These are phyloP conservation scores for Channa maculata DNA, from an alignment of 2,113 vertebrate species.

Conservation along the genomic window DNA sequence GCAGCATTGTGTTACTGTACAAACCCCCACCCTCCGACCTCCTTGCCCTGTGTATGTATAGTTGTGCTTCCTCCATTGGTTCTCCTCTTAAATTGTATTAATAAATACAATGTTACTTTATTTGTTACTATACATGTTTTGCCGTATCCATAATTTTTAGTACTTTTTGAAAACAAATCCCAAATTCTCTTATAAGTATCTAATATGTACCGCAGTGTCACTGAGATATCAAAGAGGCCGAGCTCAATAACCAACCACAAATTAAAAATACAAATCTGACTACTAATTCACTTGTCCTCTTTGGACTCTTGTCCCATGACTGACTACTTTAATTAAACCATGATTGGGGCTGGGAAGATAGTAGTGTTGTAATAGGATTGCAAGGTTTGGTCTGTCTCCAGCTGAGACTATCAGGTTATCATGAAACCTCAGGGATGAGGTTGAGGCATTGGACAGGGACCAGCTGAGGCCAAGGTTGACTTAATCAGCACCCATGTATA, in stretches of 20 bases:
- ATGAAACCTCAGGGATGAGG: slow-evolving; percentile 61
- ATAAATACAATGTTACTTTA: too few relatives aligned
- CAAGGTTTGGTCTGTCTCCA: slow-evolving; percentile 72
- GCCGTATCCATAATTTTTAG: neutral
- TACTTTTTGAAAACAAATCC: neutral
- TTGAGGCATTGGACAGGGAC: slow-evolving; percentile 46
- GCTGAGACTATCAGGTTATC: slow-evolving; percentile 67
- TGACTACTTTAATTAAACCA: slow-evolving; percentile 76
- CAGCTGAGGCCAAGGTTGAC: slow-evolving; percentile 56
- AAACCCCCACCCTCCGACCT: slow-evolving; percentile 7
- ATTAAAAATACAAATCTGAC: slow-evolving; percentile 57
- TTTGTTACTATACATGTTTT: too few relatives aligned
- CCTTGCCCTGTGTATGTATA: slow-evolving; percentile 63
- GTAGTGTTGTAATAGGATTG: slow-evolving; percentile 77
- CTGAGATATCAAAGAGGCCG: slow-evolving; percentile 17
- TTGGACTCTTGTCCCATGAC: slow-evolving; percentile 62
- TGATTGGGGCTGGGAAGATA: slow-evolving; percentile 68
- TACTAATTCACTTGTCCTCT: slow-evolving; percentile 63
- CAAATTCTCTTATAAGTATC: slow-evolving; percentile 1
- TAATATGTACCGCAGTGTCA: neutral
- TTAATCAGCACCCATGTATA: slow-evolving; percentile 56
- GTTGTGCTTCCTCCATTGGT: neutral
- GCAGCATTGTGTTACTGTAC: slow-evolving; percentile 62
- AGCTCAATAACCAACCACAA: slow-evolving; percentile 46
- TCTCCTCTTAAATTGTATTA: too few relatives aligned